These are phyloP conservation scores for Arctocebus calabarensis DNA, from an alignment of 2,797 vertebrate species.

Conservation along the genomic window DNA sequence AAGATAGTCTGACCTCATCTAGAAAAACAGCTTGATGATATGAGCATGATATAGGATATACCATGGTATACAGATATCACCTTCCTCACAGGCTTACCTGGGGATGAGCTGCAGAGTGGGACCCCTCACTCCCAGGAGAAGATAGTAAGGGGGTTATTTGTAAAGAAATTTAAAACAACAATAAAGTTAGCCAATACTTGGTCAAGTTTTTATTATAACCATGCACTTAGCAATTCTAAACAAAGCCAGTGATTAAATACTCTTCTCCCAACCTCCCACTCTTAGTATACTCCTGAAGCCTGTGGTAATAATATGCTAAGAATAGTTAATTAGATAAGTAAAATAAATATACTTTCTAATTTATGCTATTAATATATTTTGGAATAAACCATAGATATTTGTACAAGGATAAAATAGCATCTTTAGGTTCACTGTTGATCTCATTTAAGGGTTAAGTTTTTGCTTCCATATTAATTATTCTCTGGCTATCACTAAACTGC, in stretches of 20 bases:
- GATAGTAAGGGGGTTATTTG: not conserved
- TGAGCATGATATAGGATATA: not conserved
- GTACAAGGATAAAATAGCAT: slow-evolving; percentile 14
- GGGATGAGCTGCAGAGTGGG: not conserved
- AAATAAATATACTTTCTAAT: not conserved
- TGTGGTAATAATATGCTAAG: not conserved
- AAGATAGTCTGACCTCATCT: not conserved
- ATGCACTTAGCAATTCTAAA: not conserved
- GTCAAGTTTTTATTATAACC: not conserved
- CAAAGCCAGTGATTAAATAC: not conserved
- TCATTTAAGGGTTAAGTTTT: not conserved
- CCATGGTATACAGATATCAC: not conserved
- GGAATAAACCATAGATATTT: slow-evolving; percentile 25
- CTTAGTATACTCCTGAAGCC: not conserved
- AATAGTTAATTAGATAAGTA: slow-evolving; percentile 26
- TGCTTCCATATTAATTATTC: not conserved
- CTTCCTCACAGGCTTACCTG: not conserved
- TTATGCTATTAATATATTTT: slow-evolving; percentile 3
- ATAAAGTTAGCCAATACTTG: not conserved
- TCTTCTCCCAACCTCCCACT: not conserved
- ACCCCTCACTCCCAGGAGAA: accelerated
- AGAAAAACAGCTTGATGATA: not conserved
- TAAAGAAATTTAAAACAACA: not conserved
- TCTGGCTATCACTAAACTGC: not conserved
- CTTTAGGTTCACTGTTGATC: not conserved